Base-by-base conservation (phyloP, 2,888 invertebrate species). In the Rhingia campestris region DNA sequence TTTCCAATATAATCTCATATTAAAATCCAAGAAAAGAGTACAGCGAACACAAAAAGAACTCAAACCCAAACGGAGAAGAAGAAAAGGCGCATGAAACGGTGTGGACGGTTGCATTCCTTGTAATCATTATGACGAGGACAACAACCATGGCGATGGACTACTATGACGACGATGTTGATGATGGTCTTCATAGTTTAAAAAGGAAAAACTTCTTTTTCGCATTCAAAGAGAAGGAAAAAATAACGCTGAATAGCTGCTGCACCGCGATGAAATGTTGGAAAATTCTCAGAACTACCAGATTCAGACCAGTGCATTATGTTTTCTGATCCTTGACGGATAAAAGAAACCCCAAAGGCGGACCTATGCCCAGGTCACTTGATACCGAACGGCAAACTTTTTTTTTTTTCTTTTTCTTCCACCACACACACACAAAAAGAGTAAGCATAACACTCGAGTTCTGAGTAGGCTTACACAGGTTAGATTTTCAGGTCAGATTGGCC, bases 1-100 rank as follows among this genome's bases (percentile, higher is more conserved):
- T 85, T 85, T 81, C 85, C 80, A 85, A 85, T 85, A 85, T 85
- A 85, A 85, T 85, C 85, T 85, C 56, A 72, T 85, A 80, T 81
- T 81, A 79, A 81, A 85, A 85, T 85, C 85, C 75, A 72, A 54
- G 63, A 58, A 53, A 74, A 43, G 43, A 74, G 58, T 35, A 64
- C 22, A 51, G 7, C 43, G 7, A 58, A 9, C 33, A 12, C 12
- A 41, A 41, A 41, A 14, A 35, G 35, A 12, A 53, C 43, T 35
- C 35, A n/a, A 53, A 49, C 49, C 30, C 61, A 70, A 56, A 67
- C 22, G 53, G 33, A 59, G 22, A 79, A 56, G 35, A 80, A 67
- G 45, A 53, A 45, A 73, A 64, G 43, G 33, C 37, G 33, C 37
- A 51, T 33, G 22, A 30, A 79, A 59, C 37, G 37, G 12, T 47